Percentiles rank a stretch among this genome's conserved stretches.
Conservation (phyloP, 1,140 invertebrate species). For the Macrobrachium nipponense region DNA sequence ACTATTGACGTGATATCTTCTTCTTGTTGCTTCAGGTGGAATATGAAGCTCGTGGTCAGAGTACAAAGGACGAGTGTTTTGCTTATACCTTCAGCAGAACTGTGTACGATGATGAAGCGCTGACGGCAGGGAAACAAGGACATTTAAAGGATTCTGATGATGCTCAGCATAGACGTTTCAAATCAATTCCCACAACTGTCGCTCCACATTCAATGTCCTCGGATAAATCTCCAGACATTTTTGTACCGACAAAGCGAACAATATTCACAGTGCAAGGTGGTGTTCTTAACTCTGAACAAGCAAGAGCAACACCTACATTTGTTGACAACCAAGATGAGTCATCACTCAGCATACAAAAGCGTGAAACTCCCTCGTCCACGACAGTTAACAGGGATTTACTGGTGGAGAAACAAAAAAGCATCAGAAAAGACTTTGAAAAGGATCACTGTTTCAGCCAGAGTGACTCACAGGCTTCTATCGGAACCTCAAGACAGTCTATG, state of each 20-base stretch:
- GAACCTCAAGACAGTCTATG: too few relatives aligned
- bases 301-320: conserved; percentile 49
- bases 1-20: neutral
- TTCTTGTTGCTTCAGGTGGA: conserved; percentile 26
- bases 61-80: conserved; percentile 41
- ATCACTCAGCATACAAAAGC: too few relatives aligned
- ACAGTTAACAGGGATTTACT: too few relatives aligned
- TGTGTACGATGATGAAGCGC: conserved; percentile 45
- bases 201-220: neutral
- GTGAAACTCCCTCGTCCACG: too few relatives aligned
- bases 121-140: conserved; percentile 22
- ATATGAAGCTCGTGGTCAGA: conserved; percentile 45
- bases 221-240: conserved; percentile 47
- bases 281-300: conserved; percentile 39
- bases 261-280: conserved; percentile 49
- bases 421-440: too few relatives aligned
- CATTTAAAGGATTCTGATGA: conserved; percentile 14
- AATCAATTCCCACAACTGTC: conserved; percentile 2
- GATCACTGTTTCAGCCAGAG: too few relatives aligned
- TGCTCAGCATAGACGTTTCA: neutral
- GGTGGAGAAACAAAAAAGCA: too few relatives aligned
- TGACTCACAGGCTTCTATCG: too few relatives aligned
- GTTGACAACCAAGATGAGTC: conserved; percentile 49
- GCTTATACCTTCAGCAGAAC: conserved; percentile 44
- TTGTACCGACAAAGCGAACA: conserved; percentile 52